A percentile compares a stretch with the other conserved stretches of the same genome.
Conservation (phyloP, 2,888 invertebrate genomes). For the Anagyrus pseudococci region DNA sequence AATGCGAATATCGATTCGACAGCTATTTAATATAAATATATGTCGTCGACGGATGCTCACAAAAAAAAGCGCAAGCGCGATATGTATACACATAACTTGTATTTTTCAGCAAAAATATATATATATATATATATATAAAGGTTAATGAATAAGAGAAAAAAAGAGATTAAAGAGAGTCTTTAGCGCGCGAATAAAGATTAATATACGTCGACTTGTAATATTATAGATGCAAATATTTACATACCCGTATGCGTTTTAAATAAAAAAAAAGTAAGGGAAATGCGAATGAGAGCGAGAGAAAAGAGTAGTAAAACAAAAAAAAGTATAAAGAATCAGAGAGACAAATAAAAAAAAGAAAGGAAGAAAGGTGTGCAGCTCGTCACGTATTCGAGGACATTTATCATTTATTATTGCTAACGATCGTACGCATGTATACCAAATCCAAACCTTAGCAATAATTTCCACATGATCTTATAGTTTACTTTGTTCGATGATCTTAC, state of each 20-base stretch:
- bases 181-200: constrained; percentile 12
- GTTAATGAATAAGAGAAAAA: constrained; percentile 1
- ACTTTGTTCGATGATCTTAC: no score
- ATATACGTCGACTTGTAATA: constrained; percentile 24
- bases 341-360: not conserved
- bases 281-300: no score
- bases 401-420: constrained; percentile 20
- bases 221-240: constrained; percentile 29
- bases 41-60: not conserved
- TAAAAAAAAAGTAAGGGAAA: constrained; percentile 5
- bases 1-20: no score
- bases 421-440: constrained; percentile 17
- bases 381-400: constrained; percentile 2
- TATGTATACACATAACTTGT: no score
- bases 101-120: constrained; percentile 21
- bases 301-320: no score
- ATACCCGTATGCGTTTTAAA: constrained; percentile 26
- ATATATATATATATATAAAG: constrained; percentile 14
- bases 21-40: no score
- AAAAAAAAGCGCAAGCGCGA: no score
- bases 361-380: not conserved
- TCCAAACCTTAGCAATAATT: no score
- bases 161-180: constrained; percentile 6
- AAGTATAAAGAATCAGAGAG: no score
- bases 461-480: no score